Evolutionary conservation across 2,113 vertebrate genomes (phyloP).

Genomic region (Colistium nudipinnis): DNA sequence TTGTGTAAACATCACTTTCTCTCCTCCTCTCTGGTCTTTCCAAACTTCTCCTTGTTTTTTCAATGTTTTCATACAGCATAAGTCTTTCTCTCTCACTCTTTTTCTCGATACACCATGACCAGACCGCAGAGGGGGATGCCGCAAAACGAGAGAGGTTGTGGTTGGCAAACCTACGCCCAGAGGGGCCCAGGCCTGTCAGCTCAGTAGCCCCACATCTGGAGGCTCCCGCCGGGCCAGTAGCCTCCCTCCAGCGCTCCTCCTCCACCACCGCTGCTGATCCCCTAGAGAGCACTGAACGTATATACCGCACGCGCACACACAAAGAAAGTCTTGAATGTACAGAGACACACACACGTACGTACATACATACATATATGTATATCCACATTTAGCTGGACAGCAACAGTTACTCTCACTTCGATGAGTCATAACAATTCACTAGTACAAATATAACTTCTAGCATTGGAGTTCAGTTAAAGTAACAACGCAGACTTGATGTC

Average conservation of each 20-base stretch:
- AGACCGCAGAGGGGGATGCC: conserved; percentile 66
- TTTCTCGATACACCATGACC: conserved; percentile 51
- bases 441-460: conserved; percentile 23
- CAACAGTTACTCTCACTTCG: conserved; percentile 31
- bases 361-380: not conserved
- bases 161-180: conserved; percentile 78
- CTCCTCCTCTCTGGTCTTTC: not conserved
- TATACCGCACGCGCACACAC: conserved; percentile 38
- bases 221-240: conserved; percentile 79
- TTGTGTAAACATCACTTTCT: not conserved
- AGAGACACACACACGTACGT: not conserved
- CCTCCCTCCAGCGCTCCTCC: conserved; percentile 60
- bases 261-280: conserved; percentile 57
- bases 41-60: not conserved
- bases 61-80: conserved; percentile 31
- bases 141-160: conserved; percentile 66
- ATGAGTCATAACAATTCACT: conserved; percentile 9
- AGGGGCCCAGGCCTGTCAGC: conserved; percentile 79
- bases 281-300: conserved; percentile 56
- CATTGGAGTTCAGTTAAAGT: conserved; percentile 15
- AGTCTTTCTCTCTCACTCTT: conserved; percentile 41
- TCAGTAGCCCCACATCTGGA: conserved; percentile 84
- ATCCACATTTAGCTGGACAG: conserved; percentile 29
- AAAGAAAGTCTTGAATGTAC: conserved; percentile 7
- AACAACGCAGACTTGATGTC: conserved; percentile 10